phyloP scores from a whole-genome alignment of 2,888 invertebrate genomes.

The Gisinianus flammeolus region DNA sequence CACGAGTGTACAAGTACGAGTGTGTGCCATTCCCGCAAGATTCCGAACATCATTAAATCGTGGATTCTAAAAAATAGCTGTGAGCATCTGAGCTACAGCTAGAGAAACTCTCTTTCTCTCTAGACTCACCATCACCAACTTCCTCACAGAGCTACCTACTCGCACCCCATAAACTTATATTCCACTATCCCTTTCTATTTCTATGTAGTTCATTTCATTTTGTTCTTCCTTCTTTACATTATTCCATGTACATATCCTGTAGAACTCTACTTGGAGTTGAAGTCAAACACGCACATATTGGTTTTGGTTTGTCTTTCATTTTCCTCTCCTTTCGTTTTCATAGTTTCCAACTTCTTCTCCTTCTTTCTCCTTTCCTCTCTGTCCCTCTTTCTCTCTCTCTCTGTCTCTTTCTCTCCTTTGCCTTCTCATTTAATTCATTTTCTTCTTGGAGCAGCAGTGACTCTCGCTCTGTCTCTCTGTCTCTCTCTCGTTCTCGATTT shows the following conservation, averaged over 20 bases:
- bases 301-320: constrained; percentile 9
- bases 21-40: constrained; percentile 17
- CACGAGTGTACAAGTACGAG: background rate
- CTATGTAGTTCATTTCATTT: background rate
- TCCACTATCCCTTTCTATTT: background rate
- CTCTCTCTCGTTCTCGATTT: constrained; percentile 23
- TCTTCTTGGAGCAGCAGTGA: background rate
- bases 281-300: background rate
- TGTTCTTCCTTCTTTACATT: background rate
- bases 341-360: background rate
- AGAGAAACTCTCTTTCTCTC: background rate
- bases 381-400: background rate
- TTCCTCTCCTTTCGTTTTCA: background rate
- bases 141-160: background rate
- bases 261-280: background rate
- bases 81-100: constrained; percentile 4
- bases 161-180: background rate
- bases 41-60: constrained; percentile 33
- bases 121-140: background rate
- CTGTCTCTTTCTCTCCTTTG: background rate
- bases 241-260: background rate
- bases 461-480: background rate
- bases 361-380: background rate
- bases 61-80: constrained; percentile 31
- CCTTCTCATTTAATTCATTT: constrained; percentile 26